These are phyloP conservation scores for Microcaecilia unicolor DNA, from an alignment of 2,797 vertebrate species.

Conservation along the genomic window DNA sequence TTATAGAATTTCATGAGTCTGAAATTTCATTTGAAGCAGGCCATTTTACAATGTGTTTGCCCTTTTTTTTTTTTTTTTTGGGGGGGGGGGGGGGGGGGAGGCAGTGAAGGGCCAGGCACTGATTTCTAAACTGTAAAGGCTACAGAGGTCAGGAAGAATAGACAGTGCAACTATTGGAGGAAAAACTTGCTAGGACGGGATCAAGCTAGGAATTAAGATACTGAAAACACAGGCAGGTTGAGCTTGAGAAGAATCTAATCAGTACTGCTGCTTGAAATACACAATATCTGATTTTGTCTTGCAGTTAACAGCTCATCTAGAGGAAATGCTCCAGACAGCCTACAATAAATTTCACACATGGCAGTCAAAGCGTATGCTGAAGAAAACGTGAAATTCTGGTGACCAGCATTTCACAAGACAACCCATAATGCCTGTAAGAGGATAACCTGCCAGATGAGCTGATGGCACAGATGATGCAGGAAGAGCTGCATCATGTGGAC, in stretches of 20 bases:
- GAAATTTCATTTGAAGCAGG: too few species aligned
- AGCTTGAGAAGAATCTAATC: neutral
- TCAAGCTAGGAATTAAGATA: too few species aligned
- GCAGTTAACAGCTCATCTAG: slow-evolving; percentile 88
- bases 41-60: too few species aligned
- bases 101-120: too few species aligned
- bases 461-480: slow-evolving; percentile 33
- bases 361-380: slow-evolving; percentile 91
- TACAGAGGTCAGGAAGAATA: too few species aligned
- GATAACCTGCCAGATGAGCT: slow-evolving; percentile 40
- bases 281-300: slow-evolving; percentile 4
- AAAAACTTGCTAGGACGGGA: too few species aligned
- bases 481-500: slow-evolving; percentile 36
- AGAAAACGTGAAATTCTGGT: slow-evolving; percentile 78
- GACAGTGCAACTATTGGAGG: too few species aligned
- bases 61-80: too few species aligned
- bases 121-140: too few species aligned
- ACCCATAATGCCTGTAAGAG: slow-evolving; percentile 43
- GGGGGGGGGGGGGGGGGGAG: too few species aligned
- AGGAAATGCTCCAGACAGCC: slow-evolving; percentile 92
- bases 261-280: neutral
- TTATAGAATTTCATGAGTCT: too few species aligned
- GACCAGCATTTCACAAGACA: slow-evolving; percentile 16
- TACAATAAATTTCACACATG: slow-evolving; percentile 93
- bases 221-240: too few species aligned